Percentiles rank a stretch among this genome's conserved stretches.
Conservation (phyloP, 1,140 invertebrate species). For the Polypedilum pembai region DNA sequence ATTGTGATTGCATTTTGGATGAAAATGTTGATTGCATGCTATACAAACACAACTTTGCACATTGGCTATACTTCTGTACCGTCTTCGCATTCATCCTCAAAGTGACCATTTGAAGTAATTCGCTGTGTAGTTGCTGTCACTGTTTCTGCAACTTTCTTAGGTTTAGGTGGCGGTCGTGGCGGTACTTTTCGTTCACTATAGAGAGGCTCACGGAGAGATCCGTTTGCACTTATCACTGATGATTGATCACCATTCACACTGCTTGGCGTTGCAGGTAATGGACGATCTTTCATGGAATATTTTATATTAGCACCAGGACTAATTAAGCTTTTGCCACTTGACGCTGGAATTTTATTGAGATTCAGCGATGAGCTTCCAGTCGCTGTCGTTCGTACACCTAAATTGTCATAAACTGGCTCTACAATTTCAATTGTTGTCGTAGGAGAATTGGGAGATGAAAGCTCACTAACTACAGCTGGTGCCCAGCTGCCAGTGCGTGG, state of each 20-base stretch:
- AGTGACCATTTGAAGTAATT: constrained; percentile 54
- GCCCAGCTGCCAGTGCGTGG: constrained; percentile 76
- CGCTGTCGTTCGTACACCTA: constrained; percentile 73
- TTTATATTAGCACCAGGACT: constrained; percentile 40
- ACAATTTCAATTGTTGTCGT: constrained; percentile 49
- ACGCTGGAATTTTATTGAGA: constrained; percentile 52
- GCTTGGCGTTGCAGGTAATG: constrained; percentile 51
- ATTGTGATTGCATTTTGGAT: constrained; percentile 22
- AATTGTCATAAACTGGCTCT: constrained; percentile 76
- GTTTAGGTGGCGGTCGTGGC: constrained; percentile 70
- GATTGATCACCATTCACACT: constrained; percentile 35
- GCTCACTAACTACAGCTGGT: constrained; percentile 47
- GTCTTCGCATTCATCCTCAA: constrained; percentile 78
- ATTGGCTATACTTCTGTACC: constrained; percentile 42
- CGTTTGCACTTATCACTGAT: constrained; percentile 27
- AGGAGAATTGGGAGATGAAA: constrained; percentile 48
- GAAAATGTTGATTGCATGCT: neutral
- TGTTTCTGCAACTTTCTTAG: constrained; percentile 56
- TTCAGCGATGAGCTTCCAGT: constrained; percentile 73
- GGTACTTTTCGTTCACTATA: constrained; percentile 55
- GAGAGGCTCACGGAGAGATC: constrained; percentile 36
- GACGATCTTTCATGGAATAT: constrained; percentile 49
- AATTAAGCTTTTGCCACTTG: constrained; percentile 34
- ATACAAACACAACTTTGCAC: constrained; percentile 20
- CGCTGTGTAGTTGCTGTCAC: constrained; percentile 44